A percentile compares a stretch with the other conserved stretches of the same genome.
Conservation (phyloP, 2,797 vertebrate genomes). For the Pitangus sulphuratus region DNA sequence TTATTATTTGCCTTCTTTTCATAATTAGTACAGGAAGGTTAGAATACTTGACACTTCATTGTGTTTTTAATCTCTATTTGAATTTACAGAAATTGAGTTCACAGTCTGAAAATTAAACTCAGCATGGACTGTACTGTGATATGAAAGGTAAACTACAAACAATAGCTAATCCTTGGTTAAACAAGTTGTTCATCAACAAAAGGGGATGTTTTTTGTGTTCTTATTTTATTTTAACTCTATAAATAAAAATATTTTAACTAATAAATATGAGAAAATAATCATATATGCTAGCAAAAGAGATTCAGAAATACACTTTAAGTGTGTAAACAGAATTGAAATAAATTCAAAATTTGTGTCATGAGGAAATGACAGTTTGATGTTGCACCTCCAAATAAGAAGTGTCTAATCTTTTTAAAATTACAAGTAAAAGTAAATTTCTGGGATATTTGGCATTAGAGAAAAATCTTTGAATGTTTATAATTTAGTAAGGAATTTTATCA, state of each 20-base stretch:
- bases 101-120: not conserved
- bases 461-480: not conserved
- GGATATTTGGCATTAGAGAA: not conserved
- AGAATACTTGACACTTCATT: not conserved
- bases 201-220: accelerated
- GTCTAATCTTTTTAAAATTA: not conserved
- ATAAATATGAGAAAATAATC: not conserved
- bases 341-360: not conserved
- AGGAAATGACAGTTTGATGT: not conserved
- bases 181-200: not conserved
- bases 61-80: not conserved
- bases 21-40: not conserved
- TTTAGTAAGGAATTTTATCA: not conserved
- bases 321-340: not conserved
- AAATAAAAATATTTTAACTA: not conserved
- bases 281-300: not conserved
- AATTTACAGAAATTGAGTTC: not conserved
- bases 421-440: not conserved
- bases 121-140: not conserved
- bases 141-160: not conserved
- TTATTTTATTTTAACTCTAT: not conserved
- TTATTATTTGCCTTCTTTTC: not conserved
- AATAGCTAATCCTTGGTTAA: not conserved
- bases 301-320: not conserved
- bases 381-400: not conserved